Evolutionary conservation across 1,140 invertebrate genomes (phyloP), one percentile per base, ranked within the genome.

Genomic region (Dufourea novaeangliae): DNA sequence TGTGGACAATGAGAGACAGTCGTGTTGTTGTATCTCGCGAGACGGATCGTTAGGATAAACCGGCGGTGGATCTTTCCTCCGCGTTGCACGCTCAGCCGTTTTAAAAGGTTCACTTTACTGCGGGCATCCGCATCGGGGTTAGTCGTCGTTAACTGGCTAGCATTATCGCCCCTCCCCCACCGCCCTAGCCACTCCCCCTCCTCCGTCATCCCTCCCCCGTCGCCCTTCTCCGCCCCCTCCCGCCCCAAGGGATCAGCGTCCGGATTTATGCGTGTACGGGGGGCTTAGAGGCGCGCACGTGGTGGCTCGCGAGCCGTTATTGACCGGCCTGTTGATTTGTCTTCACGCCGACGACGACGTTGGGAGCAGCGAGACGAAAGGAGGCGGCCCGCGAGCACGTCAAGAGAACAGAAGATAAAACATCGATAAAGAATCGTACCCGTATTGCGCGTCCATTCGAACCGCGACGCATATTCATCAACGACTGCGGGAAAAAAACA

Each of bases 21-120:
- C 71, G 78, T 74, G 75, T 84, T 84, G 79, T n/a, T 81, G 5
- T 37, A 71, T 81, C 50, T 63, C 57, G 63, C 71, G 17, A 67
- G 52, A 59, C 72, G 75, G 76, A 59, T 70, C 52, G 52, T 70
- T 59, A 44, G 20, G 52, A 70, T 70, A 70, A 59, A 37, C 32
- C 17, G 37, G 17, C 5, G 17, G 34, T 10, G 4, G 4, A 4
- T 27, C 32, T 20, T 44, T 44, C 27, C 20, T 46, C 41, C n/a
- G n/a, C 14, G 25, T 41, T 41, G 37, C 62, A 8, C 37, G 12
- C 27, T 63, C 37, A 41, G 27, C 63, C 41, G 5, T 46, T 66
- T 20, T 32, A 14, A 32, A 46, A 66, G n/a, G 63, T 32, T 20
- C 10, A 7, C 17, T 46, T 66, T 46, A 66, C 63, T 14, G 2